Evolutionary conservation across 2,797 vertebrate species (phyloP).

Genomic region (Pangasius krempfi): DNA sequence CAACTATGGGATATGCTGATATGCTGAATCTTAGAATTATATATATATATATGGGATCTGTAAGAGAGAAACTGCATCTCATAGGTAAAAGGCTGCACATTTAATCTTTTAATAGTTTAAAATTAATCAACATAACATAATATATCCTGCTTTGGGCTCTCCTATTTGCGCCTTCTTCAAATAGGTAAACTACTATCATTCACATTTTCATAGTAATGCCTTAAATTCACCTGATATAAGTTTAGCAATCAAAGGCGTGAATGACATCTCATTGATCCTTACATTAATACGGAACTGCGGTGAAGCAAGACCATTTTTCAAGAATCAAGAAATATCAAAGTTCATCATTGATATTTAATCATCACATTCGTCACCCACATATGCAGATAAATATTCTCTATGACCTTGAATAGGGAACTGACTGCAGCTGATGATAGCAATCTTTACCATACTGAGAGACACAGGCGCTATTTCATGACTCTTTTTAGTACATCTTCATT

Average conservation of each 20-base stretch:
- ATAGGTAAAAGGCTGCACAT: too few species aligned
- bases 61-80: too few species aligned
- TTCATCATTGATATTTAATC: constrained; percentile 2
- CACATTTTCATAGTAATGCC: not conserved
- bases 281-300: not conserved
- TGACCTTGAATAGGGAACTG: not conserved
- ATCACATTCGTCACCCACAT: not conserved
- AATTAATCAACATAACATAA: too few species aligned
- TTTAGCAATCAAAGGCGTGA: not conserved
- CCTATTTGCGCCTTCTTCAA: not conserved
- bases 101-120: too few species aligned
- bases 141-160: not conserved
- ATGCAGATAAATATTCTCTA: not conserved
- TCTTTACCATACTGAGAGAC: not conserved
- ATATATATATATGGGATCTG: too few species aligned
- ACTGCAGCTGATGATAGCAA: not conserved
- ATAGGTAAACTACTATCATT: not conserved
- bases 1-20: not conserved
- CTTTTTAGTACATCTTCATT: not conserved
- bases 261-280: not conserved
- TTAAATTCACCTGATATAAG: not conserved
- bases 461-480: not conserved
- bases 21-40: not conserved
- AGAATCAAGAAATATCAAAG: not conserved
- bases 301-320: not conserved